A percentile compares a stretch with the other conserved stretches of the same genome.
These are phyloP conservation scores for Cyclargus thomasi DNA, from an alignment of 1,140 invertebrate species.

Conservation along the genomic window DNA sequence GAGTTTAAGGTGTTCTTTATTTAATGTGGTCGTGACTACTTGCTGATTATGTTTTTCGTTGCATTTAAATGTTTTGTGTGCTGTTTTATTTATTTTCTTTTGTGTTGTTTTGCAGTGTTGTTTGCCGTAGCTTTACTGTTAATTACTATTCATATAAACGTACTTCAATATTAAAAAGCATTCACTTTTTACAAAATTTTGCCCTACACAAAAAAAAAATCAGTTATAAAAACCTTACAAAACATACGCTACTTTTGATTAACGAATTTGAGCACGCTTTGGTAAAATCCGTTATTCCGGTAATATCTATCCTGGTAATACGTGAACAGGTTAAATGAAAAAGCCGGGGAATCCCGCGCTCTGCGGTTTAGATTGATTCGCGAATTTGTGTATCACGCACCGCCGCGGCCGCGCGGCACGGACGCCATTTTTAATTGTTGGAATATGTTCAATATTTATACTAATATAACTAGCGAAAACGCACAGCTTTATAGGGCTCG, in stretches of 20 bases:
- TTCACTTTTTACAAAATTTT: too few species aligned
- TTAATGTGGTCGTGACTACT: background rate
- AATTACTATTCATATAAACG: too few species aligned
- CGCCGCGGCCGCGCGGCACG: constrained; percentile 9
- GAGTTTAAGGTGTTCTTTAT: background rate
- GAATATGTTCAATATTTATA: background rate
- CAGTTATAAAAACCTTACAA: too few species aligned
- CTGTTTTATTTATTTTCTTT: background rate
- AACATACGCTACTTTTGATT: too few species aligned
- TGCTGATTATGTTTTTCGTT: background rate
- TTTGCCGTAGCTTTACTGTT: too few species aligned
- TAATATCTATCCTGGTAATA: background rate
- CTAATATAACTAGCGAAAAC: too few species aligned
- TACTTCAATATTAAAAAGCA: too few species aligned
- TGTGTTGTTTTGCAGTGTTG: background rate
- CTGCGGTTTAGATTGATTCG: constrained; percentile 31
- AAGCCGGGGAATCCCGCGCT: constrained; percentile 21
- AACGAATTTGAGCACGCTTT: background rate
- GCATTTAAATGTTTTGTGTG: background rate
- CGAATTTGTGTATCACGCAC: constrained; percentile 35
- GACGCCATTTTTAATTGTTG: background rate
- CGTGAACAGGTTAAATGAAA: constrained; percentile 13
- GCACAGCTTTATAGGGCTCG: too few species aligned
- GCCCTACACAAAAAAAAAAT: too few species aligned
- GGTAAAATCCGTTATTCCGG: background rate